phyloP scores from a whole-genome alignment of 2,888 invertebrate genomes.

The Erpobdella octoculata region DNA sequence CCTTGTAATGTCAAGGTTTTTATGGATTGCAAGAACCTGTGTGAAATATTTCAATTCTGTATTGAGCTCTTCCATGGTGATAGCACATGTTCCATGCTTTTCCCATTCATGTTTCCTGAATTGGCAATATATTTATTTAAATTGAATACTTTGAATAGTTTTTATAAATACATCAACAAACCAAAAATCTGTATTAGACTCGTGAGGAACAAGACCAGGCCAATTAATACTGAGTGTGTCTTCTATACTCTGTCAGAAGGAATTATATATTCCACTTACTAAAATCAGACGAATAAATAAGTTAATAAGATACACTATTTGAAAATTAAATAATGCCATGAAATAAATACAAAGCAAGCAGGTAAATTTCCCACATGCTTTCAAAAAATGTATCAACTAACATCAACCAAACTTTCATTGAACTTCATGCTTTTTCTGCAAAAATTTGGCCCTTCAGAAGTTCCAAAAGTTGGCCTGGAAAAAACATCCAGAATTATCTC shows the following conservation, averaged over 20 bases:
- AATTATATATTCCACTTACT: too few relatives aligned
- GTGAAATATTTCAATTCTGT: slow-evolving; percentile 11
- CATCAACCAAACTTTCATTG: background rate
- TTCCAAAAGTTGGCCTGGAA: slow-evolving; percentile 6
- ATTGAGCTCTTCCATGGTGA: background rate
- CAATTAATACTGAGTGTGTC: background rate
- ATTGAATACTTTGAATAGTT: too few relatives aligned
- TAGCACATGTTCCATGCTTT: slow-evolving; percentile 24
- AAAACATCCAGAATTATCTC: background rate
- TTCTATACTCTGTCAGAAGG: background rate
- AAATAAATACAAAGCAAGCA: too few relatives aligned
- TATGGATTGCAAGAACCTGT: background rate
- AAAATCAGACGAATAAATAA: too few relatives aligned
- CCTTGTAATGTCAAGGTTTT: background rate
- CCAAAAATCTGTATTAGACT: too few relatives aligned
- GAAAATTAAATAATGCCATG: too few relatives aligned
- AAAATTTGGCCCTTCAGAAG: slow-evolving; percentile 2
- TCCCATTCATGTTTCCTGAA: slow-evolving; percentile 26
- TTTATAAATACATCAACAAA: too few relatives aligned
- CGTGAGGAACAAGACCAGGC: background rate
- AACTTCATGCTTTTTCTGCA: background rate
- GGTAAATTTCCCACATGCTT: too few relatives aligned
- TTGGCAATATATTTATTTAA: too few relatives aligned
- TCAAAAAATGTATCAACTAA: too few relatives aligned
- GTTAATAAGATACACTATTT: too few relatives aligned